Percentiles rank a stretch among this genome's conserved stretches.
Evolutionary conservation across 2,113 vertebrate species (phyloP).

Genomic region (Dipodomys stephensi): DNA sequence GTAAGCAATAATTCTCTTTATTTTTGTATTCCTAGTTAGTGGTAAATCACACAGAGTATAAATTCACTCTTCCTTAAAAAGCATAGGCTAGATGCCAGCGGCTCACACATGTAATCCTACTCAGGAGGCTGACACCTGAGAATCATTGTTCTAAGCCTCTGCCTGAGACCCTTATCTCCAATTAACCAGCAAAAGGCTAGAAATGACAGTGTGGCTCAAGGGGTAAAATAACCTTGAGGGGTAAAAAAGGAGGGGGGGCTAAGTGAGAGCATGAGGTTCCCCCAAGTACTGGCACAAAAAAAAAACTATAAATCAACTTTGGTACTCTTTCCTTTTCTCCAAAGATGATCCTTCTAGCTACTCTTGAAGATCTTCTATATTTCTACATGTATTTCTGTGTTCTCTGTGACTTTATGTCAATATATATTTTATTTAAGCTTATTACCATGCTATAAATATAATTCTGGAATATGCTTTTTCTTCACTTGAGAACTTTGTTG

Average conservation of each 20-base stretch:
- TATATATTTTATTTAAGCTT: not conserved
- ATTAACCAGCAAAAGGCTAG: too few relatives aligned
- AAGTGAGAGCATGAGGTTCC: not conserved
- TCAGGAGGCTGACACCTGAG: too few relatives aligned
- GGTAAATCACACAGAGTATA: constrained; percentile 19
- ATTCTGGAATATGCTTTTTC: not conserved
- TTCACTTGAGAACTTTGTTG: not conserved
- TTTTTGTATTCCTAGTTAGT: constrained; percentile 31
- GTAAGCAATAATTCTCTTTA: not conserved
- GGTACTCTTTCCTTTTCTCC: not conserved
- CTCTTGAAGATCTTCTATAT: not conserved
- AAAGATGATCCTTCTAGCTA: not conserved
- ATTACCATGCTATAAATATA: constrained; percentile 12
- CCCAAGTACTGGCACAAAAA: not conserved
- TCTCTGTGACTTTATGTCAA: not conserved
- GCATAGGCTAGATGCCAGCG: too few relatives aligned
- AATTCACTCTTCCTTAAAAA: not conserved
- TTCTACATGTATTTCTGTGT: not conserved
- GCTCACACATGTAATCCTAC: too few relatives aligned
- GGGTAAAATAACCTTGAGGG: too few relatives aligned
- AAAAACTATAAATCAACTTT: not conserved
- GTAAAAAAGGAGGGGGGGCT: too few relatives aligned
- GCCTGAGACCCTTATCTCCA: too few relatives aligned
- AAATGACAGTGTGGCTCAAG: too few relatives aligned
- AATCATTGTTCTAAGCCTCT: too few relatives aligned